These are phyloP conservation scores for Petaurus breviceps DNA, from an alignment of 2,113 vertebrate genomes.

Conservation along the genomic window DNA sequence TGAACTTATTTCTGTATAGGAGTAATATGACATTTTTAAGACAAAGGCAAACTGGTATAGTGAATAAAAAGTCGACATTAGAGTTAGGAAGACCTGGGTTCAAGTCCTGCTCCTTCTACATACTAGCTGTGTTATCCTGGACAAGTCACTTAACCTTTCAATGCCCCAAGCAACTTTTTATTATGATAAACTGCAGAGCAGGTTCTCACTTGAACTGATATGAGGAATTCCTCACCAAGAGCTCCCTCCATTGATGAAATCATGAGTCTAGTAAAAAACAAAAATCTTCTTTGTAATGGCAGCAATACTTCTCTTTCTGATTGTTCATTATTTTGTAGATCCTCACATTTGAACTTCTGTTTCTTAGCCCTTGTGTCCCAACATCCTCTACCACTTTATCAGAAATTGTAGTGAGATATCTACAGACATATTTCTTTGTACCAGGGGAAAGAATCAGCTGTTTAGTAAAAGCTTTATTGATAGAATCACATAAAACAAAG, in stretches of 20 bases:
- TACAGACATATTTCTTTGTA: neutral
- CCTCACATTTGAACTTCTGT: neutral
- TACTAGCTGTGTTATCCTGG: neutral
- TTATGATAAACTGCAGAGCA: neutral
- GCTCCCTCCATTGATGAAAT: neutral
- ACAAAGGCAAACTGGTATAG: neutral
- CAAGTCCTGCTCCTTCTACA: neutral
- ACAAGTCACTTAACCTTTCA: neutral
- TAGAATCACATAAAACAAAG: neutral
- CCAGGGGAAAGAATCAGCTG: neutral
- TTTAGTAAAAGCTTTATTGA: neutral
- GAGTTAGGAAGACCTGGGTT: neutral
- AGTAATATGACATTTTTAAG: neutral
- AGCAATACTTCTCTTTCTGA: neutral
- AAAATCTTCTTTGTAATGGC: neutral
- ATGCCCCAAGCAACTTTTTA: neutral
- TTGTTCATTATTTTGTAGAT: neutral
- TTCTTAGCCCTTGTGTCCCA: neutral
- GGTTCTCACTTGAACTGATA: neutral
- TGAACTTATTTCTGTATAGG: neutral
- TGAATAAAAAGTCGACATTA: neutral
- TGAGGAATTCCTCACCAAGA: neutral
- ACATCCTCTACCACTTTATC: neutral
- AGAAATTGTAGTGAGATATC: neutral
- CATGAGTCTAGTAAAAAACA: neutral